Evolutionary conservation across 2,113 vertebrate genomes (phyloP).

Genomic region (Cavia porcellus): DNA sequence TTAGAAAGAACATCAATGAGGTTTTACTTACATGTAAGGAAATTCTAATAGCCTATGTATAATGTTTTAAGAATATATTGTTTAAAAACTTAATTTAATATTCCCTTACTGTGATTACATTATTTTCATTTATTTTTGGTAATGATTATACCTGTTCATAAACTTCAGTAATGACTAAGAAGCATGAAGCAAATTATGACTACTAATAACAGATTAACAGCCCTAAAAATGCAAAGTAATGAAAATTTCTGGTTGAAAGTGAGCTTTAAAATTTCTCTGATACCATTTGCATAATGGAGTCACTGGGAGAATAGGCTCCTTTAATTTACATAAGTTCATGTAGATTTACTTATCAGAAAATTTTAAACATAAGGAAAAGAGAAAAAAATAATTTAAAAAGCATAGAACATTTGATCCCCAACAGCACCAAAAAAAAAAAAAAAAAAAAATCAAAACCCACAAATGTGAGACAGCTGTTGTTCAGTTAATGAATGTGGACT

Average conservation of each 20-base stretch:
- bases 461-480: background rate
- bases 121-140: constrained; percentile 45
- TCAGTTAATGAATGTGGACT: background rate
- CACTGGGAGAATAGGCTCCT: background rate
- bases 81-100: constrained; percentile 7
- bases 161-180: constrained; percentile 44
- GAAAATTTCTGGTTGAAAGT: constrained; percentile 11
- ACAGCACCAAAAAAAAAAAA: background rate
- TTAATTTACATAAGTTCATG: background rate
- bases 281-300: background rate
- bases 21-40: background rate
- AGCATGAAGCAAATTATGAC: constrained; percentile 12
- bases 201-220: background rate
- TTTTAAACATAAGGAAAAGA: background rate
- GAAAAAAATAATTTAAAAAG: constrained; percentile 27
- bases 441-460: background rate
- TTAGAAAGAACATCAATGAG: constrained; percentile 10
- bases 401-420: background rate
- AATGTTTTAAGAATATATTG: constrained; percentile 42
- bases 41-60: background rate
- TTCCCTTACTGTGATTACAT: background rate
- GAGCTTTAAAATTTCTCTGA: constrained; percentile 27
- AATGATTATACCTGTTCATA: constrained; percentile 55
- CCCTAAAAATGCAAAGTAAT: constrained; percentile 28
- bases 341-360: background rate